Evolutionary conservation across 2,113 vertebrate genomes (phyloP).

Genomic region (Pandion haliaetus): DNA sequence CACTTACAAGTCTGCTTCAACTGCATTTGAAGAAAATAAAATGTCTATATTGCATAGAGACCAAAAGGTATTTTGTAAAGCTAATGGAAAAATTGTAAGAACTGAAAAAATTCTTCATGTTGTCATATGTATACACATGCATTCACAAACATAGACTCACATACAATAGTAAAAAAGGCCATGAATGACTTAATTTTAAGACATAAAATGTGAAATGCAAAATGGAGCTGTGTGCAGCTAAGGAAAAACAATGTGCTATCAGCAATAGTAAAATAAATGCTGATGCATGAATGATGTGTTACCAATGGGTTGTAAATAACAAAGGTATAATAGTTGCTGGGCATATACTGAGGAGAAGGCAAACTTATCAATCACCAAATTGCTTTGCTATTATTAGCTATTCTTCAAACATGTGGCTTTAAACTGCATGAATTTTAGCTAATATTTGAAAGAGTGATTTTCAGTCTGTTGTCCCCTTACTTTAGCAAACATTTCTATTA

Average conservation of each 20-base stretch:
- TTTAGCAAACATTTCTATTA: background rate
- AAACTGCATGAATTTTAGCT: background rate
- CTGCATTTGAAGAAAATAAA: background rate
- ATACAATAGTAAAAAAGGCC: background rate
- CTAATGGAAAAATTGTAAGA: background rate
- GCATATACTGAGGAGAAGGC: background rate
- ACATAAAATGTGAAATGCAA: background rate
- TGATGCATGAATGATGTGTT: background rate
- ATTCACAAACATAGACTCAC: background rate
- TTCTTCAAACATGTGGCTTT: background rate
- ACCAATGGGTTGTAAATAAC: constrained; percentile 1
- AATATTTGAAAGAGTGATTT: background rate
- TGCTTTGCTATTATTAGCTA: background rate
- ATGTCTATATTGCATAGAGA: background rate
- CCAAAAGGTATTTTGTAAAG: background rate
- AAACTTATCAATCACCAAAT: constrained; percentile 11
- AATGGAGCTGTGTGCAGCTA: background rate
- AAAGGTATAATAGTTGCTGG: background rate
- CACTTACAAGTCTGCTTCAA: background rate
- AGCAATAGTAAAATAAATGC: background rate
- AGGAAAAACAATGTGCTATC: background rate
- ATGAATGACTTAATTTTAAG: background rate
- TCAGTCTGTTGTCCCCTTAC: background rate
- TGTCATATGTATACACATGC: background rate
- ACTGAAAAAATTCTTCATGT: background rate